Evolutionary conservation across 2,113 vertebrate species (phyloP), one percentile per base, ranked within the genome.

Genomic region (Platycercus adscitus): DNA sequence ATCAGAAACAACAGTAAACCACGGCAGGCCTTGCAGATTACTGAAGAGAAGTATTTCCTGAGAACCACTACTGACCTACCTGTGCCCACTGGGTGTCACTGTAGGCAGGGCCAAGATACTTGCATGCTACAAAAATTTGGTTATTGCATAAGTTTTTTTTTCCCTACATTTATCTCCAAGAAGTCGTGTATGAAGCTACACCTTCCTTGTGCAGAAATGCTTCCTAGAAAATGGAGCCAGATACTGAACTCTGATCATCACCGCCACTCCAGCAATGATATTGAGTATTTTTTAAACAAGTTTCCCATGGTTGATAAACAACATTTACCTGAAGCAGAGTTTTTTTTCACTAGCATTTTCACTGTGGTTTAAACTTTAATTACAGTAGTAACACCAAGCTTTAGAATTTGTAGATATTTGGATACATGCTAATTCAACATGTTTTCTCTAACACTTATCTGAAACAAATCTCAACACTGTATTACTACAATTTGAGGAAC

Each of bases 71-170:
- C 61, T 20, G 64, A 46, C 31, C 18, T 8, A 4, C 3, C 91
- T 3, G 6, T 63, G 39, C 85, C 89, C 97, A 97, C 96, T 85
- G 97, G 98, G 86, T 97, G 97, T 98, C 96, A 95, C 86, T 95
- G 73, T 60, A 90, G 83, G 65, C 61, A 95, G 93, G 93, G 35
- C 80, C 82, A 91, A 13, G 10, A 41, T 66, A 46, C 20, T 41
- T 7, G 4, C 5, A 4, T 2, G 17, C 23, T 14, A 16, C 21
- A 37, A 44, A 33, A 33, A 47, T 28, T n/a, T 14, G 20, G 52
- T 17, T 44, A 83, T 1, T 50, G 61, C 41, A 60, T 23, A 17
- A 11, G 16, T 66, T 20, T 53, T 31, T 37, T 41, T 17, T 24
- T 7, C 33, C 9, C 35, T 24, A 21, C 52, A 69, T 29, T 28